These are phyloP conservation scores for Enhydra lutris DNA, from an alignment of 2,113 vertebrate genomes.

Conservation along the genomic window DNA sequence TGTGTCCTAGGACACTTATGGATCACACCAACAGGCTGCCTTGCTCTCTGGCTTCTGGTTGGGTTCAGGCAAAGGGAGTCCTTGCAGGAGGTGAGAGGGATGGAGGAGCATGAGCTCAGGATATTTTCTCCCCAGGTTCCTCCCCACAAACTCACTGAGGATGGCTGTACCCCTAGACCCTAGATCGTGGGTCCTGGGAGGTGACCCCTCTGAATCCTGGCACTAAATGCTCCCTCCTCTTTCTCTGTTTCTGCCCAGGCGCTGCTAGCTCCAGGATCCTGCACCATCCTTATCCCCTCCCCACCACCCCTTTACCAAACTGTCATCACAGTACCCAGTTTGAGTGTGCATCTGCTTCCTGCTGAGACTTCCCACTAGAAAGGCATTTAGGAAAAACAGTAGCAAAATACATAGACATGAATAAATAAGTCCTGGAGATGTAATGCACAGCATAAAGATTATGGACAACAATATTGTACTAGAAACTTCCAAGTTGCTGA, in stretches of 20 bases:
- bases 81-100: neutral
- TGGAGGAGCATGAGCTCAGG: neutral
- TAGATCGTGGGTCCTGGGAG: neutral
- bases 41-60: neutral
- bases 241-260: neutral
- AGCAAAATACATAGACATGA: neutral
- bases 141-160: neutral
- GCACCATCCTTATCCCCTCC: neutral
- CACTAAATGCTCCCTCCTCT: neutral
- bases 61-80: neutral
- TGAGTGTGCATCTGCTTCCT: neutral
- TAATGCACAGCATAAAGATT: neutral
- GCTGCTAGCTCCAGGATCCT: neutral
- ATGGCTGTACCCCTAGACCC: neutral
- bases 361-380: neutral
- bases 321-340: neutral
- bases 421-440: neutral
- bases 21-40: neutral
- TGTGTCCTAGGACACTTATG: neutral
- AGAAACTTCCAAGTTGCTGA: neutral
- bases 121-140: neutral
- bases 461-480: neutral
- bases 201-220: neutral
- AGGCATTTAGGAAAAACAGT: neutral
- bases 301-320: neutral